Base-by-base conservation (phyloP, 2,797 vertebrate species). In the Bradypus variegatus region DNA sequence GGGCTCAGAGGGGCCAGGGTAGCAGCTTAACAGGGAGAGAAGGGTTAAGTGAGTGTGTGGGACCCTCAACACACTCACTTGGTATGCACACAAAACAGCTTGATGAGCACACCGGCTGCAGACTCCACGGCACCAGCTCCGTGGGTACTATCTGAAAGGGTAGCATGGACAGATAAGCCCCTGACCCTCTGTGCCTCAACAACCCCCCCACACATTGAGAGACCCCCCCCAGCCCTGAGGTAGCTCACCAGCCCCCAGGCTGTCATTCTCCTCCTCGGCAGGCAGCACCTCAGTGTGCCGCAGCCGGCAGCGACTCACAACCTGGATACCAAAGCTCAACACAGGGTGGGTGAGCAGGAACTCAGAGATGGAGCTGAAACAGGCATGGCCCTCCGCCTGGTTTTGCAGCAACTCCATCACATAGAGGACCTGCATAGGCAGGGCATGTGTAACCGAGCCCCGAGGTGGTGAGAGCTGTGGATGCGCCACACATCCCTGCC, bases 81-180 rank as follows among this genome's bases (percentile, higher is more conserved):
- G 80, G 99, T 99, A 96, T 99, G 99, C 87, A 99, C 99, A 94
- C 99, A 99, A 97, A 99, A 99, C 73, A 99, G 98, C 96, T 99
- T 99, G 96, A 99, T 99, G 95, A 99, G 98, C 93, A 99, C 99
- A 5, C 98, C 99, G 0, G 98, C 98, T 91, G 98, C 98, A 14
- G 98, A 99, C 93, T 99, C 99, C 38, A 98, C 96, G 29, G 98
- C 96, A 86, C 98, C 98, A 1, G 97, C 96, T 95, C 99, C 99
- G 73, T 98, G 98, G 86, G 96, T 94, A 87, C 98, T 98, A 95
- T 99, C 99, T 99, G 97, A 23, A 97, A 97, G 73, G 73, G 90
- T 53, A 91, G 76, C 5, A 36, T 25, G 64, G 41, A 73, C 45
- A 3, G 50, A 65, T 92, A 62, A 94, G 48, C 5, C 45, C 55